Evolutionary conservation across 2,113 vertebrate species (phyloP), one percentile per base, ranked within the genome.

Genomic region (Periophthalmodon schlosseri): DNA sequence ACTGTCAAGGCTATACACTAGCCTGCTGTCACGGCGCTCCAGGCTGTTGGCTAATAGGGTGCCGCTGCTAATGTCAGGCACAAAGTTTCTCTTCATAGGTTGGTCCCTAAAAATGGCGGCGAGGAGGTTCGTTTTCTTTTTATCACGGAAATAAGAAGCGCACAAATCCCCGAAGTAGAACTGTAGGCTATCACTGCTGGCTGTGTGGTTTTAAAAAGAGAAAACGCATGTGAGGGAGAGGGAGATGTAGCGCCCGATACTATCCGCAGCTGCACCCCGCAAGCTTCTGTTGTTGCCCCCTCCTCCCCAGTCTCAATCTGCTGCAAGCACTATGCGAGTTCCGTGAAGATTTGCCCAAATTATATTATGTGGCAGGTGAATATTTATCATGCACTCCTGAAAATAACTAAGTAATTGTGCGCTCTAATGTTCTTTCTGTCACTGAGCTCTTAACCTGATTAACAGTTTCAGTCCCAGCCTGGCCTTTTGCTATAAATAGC

Each of bases 81-180:
- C 65, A 92, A 93, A 92, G 83, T 92, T 92, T 91, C 90, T 88
- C 86, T 33, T 75, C 82, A 78, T 74, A 89, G 90, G 82, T 90
- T 88, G 87, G 90, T 91, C 86, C 88, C 87, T 67, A 92, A 94
- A 94, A 92, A 94, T 94, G 94, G 94, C 93, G 94, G 83, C 91
- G 88, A 28, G 36, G 79, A 77, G 83, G 85, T 87, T 89, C 86
- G 69, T 60, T 33, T 63, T 88, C 87, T 89, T 80, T 80, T 76
- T 76, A 82, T 44, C 52, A 70, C 68, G 79, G 60, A 87, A 82
- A 80, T 80, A 70, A 75, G 75, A 76, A 81, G 75, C 36, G 74
- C 74, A 67, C 52, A 23, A 74, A 68, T 67, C 67, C 18, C 61
- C 60, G 70, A 33, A 46, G 52, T 68, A 66, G 56, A 28, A 54